Conservation (phyloP, 1,140 invertebrate species). For the Drosophila tropicalis region DNA sequence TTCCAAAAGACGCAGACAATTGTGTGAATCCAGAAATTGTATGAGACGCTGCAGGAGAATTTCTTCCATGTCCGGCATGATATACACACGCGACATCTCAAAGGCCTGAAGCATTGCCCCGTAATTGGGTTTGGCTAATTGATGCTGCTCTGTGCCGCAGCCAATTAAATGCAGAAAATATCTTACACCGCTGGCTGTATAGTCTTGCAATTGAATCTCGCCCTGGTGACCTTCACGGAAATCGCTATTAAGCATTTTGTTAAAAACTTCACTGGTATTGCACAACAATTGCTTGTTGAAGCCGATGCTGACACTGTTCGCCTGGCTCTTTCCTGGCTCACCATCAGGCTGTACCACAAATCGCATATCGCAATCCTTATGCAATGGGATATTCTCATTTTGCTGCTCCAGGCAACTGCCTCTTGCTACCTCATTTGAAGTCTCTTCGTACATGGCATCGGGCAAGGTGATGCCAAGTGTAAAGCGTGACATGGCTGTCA, state of each 20-base stretch:
- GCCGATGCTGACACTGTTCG: conserved; percentile 45
- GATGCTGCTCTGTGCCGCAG: conserved; percentile 50
- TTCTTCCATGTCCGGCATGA: conserved; percentile 73
- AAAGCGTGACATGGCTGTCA: conserved; percentile 70
- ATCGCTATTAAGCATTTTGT: conserved; percentile 80
- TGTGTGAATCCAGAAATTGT: conserved; percentile 63
- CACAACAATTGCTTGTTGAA: conserved; percentile 80
- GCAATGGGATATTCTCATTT: conserved; percentile 27
- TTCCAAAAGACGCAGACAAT: conserved; percentile 70
- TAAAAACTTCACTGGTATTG: conserved; percentile 79
- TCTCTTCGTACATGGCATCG: conserved; percentile 41
- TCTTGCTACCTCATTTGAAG: not conserved
- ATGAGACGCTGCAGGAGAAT: conserved; percentile 65
- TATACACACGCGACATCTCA: conserved; percentile 80
- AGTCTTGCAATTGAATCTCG: conserved; percentile 71
- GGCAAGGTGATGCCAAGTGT: conserved; percentile 71
- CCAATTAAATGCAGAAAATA: conserved; percentile 78
- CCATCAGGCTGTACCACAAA: conserved; percentile 57
- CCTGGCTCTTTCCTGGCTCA: not conserved
- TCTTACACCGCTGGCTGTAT: conserved; percentile 63
- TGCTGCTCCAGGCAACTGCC: conserved; percentile 35
- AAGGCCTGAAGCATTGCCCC: conserved; percentile 75
- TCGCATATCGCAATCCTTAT: conserved; percentile 72
- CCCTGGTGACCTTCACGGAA: conserved; percentile 77
- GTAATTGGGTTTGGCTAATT: conserved; percentile 51